phyloP scores from a whole-genome alignment of 2,797 vertebrate species.

The Pipistrellus nathusii region DNA sequence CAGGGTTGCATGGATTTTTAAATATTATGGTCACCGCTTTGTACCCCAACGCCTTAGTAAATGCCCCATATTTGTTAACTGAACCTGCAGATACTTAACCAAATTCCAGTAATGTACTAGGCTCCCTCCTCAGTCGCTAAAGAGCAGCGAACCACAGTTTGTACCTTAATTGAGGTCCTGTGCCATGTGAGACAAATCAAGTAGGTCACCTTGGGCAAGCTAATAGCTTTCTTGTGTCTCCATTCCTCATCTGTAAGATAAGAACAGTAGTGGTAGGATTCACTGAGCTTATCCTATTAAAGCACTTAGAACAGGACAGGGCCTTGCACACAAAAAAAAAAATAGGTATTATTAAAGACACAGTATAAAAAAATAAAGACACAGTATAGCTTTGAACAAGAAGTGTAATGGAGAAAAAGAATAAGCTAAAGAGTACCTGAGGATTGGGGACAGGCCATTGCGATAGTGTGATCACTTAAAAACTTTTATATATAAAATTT shows the following conservation, averaged over 20 bases:
- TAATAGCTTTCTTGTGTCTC: background rate
- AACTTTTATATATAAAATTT: background rate
- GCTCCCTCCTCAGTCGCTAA: constrained; percentile 81
- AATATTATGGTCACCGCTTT: background rate
- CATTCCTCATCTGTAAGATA: background rate
- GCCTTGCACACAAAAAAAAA: background rate
- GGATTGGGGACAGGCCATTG: background rate
- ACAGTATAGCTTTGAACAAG: background rate
- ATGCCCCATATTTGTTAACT: background rate
- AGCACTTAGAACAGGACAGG: background rate
- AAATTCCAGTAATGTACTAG: constrained; percentile 77
- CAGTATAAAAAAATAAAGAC: background rate
- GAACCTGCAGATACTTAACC: constrained; percentile 76
- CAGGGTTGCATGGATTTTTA: background rate
- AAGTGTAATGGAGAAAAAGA: background rate
- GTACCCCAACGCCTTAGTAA: background rate
- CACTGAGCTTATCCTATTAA: background rate
- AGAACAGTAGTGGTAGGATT: background rate
- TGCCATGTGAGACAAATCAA: background rate
- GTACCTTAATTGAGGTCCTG: background rate
- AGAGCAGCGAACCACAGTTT: constrained; percentile 38
- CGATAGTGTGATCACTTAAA: background rate
- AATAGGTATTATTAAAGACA: background rate
- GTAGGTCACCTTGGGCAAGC: background rate
- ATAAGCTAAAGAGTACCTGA: background rate